These are phyloP conservation scores for Emydocephalus ijimae DNA, from an alignment of 2,113 vertebrate genomes.

Conservation along the genomic window DNA sequence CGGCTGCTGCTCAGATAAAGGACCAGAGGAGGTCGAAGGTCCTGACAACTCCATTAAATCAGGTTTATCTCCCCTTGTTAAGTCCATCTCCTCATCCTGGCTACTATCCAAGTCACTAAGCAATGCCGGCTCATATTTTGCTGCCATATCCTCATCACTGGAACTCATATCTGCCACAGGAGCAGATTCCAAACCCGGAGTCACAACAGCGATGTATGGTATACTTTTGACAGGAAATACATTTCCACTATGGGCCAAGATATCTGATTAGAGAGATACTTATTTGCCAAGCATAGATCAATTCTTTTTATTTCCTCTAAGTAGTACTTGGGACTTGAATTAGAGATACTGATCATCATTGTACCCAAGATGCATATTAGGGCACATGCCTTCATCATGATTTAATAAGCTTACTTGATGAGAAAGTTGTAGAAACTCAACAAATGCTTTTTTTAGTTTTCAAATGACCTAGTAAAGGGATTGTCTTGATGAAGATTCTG, in stretches of 20 bases:
- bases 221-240: background rate
- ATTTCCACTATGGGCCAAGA: background rate
- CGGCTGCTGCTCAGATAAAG: too few species aligned
- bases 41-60: too few species aligned
- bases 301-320: background rate
- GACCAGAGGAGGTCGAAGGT: too few species aligned
- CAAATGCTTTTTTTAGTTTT: background rate
- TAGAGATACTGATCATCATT: background rate
- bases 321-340: background rate
- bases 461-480: background rate
- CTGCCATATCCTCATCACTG: too few species aligned
- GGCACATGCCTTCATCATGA: background rate
- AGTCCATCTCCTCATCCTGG: too few species aligned
- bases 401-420: background rate
- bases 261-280: background rate
- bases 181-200: too few species aligned
- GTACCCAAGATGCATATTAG: background rate
- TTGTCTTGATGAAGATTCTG: background rate
- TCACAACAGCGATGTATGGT: background rate
- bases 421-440: background rate
- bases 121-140: too few species aligned
- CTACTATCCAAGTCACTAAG: too few species aligned
- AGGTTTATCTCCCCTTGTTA: too few species aligned
- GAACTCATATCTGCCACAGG: too few species aligned
- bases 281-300: background rate